These are phyloP conservation scores for Bombus breviceps DNA, from an alignment of 1,140 invertebrate species.

Conservation along the genomic window DNA sequence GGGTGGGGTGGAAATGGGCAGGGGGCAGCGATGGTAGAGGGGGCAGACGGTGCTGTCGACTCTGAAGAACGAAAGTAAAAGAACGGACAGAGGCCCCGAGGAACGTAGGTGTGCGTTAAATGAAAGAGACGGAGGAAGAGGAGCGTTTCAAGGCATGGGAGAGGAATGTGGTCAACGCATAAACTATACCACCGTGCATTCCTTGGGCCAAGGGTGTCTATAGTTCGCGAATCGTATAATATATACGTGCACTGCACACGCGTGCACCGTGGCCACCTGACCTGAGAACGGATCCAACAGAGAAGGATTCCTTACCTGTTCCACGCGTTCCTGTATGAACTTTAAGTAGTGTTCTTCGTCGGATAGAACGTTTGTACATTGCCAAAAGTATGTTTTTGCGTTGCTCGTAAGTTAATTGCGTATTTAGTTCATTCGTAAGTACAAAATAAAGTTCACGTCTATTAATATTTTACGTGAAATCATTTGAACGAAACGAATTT, in stretches of 20 bases:
- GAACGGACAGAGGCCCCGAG: constrained; percentile 46
- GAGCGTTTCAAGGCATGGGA: constrained; percentile 79
- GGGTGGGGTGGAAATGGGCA: not conserved
- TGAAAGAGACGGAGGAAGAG: constrained; percentile 75
- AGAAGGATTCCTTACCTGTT: constrained; percentile 2
- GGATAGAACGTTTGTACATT: no score
- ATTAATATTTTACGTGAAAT: no score
- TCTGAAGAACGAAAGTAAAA: constrained; percentile 64
- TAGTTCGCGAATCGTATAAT: constrained; percentile 73
- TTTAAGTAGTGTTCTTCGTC: no score
- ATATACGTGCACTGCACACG: constrained; percentile 20
- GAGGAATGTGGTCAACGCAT: constrained; percentile 82
- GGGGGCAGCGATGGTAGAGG: not conserved
- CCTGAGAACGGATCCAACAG: constrained; percentile 21
- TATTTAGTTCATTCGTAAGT: no score
- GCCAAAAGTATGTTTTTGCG: no score
- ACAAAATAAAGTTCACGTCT: no score
- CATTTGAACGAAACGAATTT: no score
- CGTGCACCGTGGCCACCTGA: constrained; percentile 35
- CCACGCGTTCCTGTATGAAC: not conserved
- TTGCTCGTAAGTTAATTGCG: no score
- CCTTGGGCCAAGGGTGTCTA: constrained; percentile 74
- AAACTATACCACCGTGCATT: constrained; percentile 80
- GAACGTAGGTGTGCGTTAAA: constrained; percentile 74
- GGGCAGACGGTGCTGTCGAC: constrained; percentile 10